Percentiles rank a stretch among this genome's conserved stretches.
Conservation (phyloP, 2,888 invertebrate species). For the Zygogramma bicolorata region DNA sequence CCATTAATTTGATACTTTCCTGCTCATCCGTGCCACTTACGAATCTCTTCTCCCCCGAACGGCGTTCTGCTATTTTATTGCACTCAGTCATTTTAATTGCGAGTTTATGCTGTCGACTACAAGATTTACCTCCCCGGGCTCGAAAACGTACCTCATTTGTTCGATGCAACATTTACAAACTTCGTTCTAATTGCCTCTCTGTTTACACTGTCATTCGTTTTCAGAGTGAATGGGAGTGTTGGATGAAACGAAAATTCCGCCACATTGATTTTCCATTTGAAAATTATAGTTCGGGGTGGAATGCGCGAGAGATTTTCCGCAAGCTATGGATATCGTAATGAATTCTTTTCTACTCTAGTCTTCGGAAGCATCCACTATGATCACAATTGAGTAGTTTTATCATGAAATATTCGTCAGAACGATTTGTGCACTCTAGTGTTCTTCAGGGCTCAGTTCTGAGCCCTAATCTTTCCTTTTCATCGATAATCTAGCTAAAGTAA, state of each 20-base stretch:
- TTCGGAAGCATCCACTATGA: too few relatives aligned
- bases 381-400: too few relatives aligned
- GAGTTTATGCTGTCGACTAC: slow-evolving; percentile 44
- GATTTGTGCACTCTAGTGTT: too few relatives aligned
- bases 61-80: slow-evolving; percentile 41
- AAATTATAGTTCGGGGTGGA: not conserved
- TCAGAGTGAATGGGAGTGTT: slow-evolving; percentile 23
- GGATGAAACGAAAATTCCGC: slow-evolving; percentile 22
- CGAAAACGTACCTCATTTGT: slow-evolving; percentile 39
- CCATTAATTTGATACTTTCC: slow-evolving; percentile 46
- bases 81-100: slow-evolving; percentile 46
- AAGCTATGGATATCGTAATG: not conserved
- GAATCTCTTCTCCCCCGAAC: slow-evolving; percentile 32
- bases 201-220: slow-evolving; percentile 33
- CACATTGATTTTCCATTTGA: slow-evolving; percentile 19
- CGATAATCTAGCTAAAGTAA: too few relatives aligned
- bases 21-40: slow-evolving; percentile 38
- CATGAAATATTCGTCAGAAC: too few relatives aligned
- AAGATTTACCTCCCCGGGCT: slow-evolving; percentile 42
- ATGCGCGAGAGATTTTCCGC: not conserved
- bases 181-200: slow-evolving; percentile 36
- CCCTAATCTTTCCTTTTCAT: too few relatives aligned
- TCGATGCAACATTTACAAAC: slow-evolving; percentile 35
- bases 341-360: too few relatives aligned
- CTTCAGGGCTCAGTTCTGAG: too few relatives aligned